These are phyloP conservation scores for Gobio occitaniae DNA, from an alignment of 2,797 vertebrate genomes.

Conservation along the genomic window DNA sequence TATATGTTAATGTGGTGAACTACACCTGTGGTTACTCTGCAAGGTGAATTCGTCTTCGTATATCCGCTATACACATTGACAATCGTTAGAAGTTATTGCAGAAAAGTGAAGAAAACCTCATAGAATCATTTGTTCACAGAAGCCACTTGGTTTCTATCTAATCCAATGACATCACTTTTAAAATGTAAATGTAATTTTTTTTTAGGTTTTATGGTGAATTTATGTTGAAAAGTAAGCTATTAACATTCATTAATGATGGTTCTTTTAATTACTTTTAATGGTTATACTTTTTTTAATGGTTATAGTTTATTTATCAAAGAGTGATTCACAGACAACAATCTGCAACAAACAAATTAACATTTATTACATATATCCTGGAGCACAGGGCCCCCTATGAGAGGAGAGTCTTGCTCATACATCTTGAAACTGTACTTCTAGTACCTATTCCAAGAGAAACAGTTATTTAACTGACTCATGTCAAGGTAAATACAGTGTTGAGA, in stretches of 20 bases:
- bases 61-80: no score
- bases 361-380: no score
- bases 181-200: background rate
- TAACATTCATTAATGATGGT: background rate
- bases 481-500: constrained; percentile 2
- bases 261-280: background rate
- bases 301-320: background rate
- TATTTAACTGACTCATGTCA: background rate
- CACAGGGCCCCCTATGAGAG: background rate
- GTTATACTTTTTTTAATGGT: background rate
- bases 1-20: background rate
- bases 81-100: background rate
- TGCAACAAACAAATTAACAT: background rate
- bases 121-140: background rate
- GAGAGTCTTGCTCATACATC: constrained; percentile 2
- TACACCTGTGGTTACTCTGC: constrained; percentile 7
- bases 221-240: background rate
- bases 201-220: background rate
- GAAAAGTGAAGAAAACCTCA: background rate
- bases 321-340: background rate
- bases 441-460: background rate
- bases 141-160: background rate
- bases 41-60: background rate
- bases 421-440: background rate
- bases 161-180: background rate